phyloP scores from a whole-genome alignment of 2,888 invertebrate species.

The Shargacucullia verbasci region DNA sequence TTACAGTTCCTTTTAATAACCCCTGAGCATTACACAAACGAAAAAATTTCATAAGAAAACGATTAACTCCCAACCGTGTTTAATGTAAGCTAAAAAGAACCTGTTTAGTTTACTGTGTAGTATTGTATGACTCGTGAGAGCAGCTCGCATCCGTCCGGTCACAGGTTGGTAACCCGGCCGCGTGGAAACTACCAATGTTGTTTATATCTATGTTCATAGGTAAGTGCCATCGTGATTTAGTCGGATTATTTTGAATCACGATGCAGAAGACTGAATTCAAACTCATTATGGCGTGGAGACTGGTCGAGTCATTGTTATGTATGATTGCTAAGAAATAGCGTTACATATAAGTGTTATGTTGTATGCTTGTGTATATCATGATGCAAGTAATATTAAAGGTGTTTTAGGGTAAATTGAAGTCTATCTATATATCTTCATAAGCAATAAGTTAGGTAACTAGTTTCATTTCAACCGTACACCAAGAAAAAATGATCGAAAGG shows the following conservation, averaged over 20 bases:
- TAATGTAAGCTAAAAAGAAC: constrained; percentile 59
- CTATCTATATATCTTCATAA: no score
- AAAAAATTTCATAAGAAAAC: constrained; percentile 42
- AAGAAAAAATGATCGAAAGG: no score
- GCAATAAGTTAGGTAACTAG: no score
- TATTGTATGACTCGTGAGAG: constrained; percentile 68
- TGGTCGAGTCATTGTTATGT: constrained; percentile 12
- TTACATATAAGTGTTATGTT: constrained; percentile 25
- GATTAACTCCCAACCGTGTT: constrained; percentile 50
- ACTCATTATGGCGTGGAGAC: constrained; percentile 34
- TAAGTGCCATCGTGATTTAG: constrained; percentile 17
- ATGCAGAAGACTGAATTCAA: constrained; percentile 45
- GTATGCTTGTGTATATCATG: background rate
- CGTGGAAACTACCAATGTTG: constrained; percentile 29
- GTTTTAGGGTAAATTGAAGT: no score
- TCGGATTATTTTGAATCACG: constrained; percentile 49
- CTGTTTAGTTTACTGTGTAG: constrained; percentile 65
- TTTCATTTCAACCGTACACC: no score
- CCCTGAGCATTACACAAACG: background rate
- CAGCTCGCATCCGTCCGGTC: constrained; percentile 57
- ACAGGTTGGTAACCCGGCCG: constrained; percentile 45
- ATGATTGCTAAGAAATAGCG: constrained; percentile 10
- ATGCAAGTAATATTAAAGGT: no score
- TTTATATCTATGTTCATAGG: constrained; percentile 22
- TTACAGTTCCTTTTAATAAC: no score